Evolutionary conservation across 2,888 invertebrate species (phyloP).

Genomic region (Polylopha cassiicola): DNA sequence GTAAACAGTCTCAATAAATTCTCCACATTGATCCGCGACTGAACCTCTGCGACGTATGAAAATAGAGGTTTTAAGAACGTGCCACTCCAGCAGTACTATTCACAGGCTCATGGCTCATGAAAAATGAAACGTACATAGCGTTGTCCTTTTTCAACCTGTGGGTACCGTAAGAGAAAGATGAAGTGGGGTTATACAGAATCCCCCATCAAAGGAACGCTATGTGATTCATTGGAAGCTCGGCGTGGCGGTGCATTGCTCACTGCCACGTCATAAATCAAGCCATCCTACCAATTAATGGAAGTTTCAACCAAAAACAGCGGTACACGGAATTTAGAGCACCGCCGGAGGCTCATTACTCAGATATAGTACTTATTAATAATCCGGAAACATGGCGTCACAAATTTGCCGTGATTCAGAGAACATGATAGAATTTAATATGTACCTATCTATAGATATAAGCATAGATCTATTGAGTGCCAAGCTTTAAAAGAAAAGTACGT

Average conservation of each 20-base stretch:
- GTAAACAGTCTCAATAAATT: constrained; percentile 65
- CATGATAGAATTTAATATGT: too few relatives aligned
- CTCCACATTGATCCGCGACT: constrained; percentile 61
- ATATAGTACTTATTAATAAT: constrained; percentile 3
- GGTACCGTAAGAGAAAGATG: too few relatives aligned
- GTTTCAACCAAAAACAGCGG: constrained; percentile 19
- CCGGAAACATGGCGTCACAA: too few relatives aligned
- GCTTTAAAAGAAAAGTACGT: too few relatives aligned
- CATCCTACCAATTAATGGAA: constrained; percentile 39
- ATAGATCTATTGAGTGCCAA: too few relatives aligned
- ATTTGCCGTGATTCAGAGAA: too few relatives aligned
- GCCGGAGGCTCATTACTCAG: too few relatives aligned
- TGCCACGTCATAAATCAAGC: constrained; percentile 40
- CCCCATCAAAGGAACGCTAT: constrained; percentile 30
- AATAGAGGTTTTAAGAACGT: constrained; percentile 45
- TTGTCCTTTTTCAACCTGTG: too few relatives aligned
- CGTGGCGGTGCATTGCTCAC: constrained; percentile 43
- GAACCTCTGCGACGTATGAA: constrained; percentile 60
- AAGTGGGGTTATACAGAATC: background rate
- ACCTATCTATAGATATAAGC: too few relatives aligned
- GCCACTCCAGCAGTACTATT: constrained; percentile 30
- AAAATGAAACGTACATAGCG: too few relatives aligned
- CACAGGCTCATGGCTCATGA: constrained; percentile 12
- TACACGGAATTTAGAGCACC: constrained; percentile 3
- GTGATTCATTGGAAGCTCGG: constrained; percentile 44